A percentile compares a stretch with the other conserved stretches of the same genome.
phyloP scores from a whole-genome alignment of 2,113 vertebrate species.

The Peromyscus polionotus region DNA sequence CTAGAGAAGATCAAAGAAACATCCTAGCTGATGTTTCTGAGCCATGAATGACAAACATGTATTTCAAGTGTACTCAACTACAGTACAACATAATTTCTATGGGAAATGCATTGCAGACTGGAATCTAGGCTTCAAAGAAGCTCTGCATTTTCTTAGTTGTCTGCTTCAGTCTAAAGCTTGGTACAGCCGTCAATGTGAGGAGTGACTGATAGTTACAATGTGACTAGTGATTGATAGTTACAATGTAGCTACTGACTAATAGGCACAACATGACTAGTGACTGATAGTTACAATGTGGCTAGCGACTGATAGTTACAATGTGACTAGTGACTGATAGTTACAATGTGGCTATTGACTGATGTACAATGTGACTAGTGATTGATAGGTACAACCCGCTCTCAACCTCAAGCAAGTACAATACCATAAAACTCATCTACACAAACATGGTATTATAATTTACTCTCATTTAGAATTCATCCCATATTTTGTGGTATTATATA shows the following conservation, averaged over 20 bases:
- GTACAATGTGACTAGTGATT: too few relatives aligned
- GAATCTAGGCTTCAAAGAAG: constrained; percentile 19
- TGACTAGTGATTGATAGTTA: too few relatives aligned
- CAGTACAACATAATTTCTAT: constrained; percentile 38
- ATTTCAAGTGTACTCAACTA: constrained; percentile 44
- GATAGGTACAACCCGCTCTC: neutral
- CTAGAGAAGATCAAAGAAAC: neutral
- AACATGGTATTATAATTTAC: constrained; percentile 2
- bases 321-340: neutral
- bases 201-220: neutral
- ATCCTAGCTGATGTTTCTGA: neutral
- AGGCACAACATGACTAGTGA: too few relatives aligned
- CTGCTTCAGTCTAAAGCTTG: neutral
- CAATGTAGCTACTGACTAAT: too few relatives aligned
- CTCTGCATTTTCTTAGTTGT: neutral
- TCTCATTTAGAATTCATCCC: constrained; percentile 36
- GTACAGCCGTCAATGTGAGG: neutral
- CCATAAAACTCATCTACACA: constrained; percentile 50
- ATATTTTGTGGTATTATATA: constrained; percentile 18
- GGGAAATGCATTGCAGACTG: neutral
- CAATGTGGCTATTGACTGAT: too few relatives aligned
- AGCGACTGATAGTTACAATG: too few relatives aligned
- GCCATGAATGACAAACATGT: constrained; percentile 41
- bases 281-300: too few relatives aligned
- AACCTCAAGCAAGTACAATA: constrained; percentile 47